These are phyloP conservation scores for Falcunculus frontatus DNA, from an alignment of 2,113 vertebrate species.

Conservation along the genomic window DNA sequence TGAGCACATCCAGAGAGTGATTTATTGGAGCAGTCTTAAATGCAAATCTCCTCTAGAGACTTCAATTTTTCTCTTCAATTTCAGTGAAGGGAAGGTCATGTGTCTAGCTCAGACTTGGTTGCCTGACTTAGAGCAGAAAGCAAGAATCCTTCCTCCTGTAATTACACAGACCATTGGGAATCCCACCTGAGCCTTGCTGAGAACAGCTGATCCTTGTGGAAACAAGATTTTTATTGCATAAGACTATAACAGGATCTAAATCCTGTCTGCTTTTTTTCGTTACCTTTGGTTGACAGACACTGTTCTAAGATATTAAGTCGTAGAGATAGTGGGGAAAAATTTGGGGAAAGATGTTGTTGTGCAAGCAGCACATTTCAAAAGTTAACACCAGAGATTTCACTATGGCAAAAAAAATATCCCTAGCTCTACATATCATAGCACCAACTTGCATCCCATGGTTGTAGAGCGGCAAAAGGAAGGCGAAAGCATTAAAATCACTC, in stretches of 20 bases:
- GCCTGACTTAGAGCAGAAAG: not conserved
- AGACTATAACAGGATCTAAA: not conserved
- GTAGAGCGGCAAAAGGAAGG: not conserved
- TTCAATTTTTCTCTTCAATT: constrained; percentile 2
- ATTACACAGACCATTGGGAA: not conserved
- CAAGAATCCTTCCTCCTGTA: not conserved
- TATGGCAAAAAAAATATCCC: not conserved
- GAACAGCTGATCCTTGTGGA: not conserved
- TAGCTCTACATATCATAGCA: not conserved
- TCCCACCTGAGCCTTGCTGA: not conserved
- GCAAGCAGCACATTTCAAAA: not conserved
- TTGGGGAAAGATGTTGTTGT: not conserved
- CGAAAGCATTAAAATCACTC: not conserved
- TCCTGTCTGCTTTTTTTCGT: not conserved
- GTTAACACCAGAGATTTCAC: not conserved
- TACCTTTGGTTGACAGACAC: not conserved
- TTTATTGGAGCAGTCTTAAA: constrained; percentile 29
- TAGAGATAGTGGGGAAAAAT: not conserved
- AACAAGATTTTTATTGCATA: not conserved
- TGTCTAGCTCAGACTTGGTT: not conserved
- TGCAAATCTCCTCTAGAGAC: not conserved
- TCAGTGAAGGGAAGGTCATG: not conserved
- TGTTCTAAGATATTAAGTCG: not conserved
- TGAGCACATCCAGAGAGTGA: not conserved
- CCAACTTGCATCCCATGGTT: not conserved